Base-by-base conservation (phyloP, 2,797 vertebrate species). In the Erpetoichthys calabaricus region DNA sequence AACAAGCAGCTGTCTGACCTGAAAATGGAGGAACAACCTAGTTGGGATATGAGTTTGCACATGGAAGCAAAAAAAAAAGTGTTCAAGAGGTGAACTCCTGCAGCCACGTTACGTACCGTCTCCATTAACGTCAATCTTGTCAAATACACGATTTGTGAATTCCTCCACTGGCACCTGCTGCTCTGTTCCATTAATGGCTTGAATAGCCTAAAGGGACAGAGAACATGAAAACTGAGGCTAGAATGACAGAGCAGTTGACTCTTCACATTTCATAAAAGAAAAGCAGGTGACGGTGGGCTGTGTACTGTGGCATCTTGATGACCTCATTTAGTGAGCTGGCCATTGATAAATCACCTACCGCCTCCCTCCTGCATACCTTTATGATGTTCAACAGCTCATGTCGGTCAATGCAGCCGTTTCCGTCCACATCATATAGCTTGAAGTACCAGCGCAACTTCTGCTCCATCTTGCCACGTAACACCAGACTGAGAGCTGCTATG, bases 361-460 rank as follows among this genome's bases (percentile, higher is more conserved):
- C 1, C 25, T 25, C 25, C 25, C 25, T 2, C 25, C 25, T 25
- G 75, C 51, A 4, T 53, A 86, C 91, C 86, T 90, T 91, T 25
- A 95, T 93, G 70, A 95, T 95, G 68, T 89, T 90, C 61, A 95
- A 88, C 45, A 95, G 77, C 62, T 95, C 91, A 0, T 90, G 81
- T 8, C 86, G 80, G 73, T 94, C 91, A 2, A 95, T 93, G 78
- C 91, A 94, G 71, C 91, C 91, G 0, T 95, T 95, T 53, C 91
- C 89, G 3, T 93, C 90, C 56, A 91, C 90, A 42, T 95, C 91
- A 44, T 95, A 95, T 7, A 95, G 89, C 62, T 90, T 91, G 77
- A 95, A 95, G 64, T 95, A 95, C 91, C 91, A 95, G 51, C 91
- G 83, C 58, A 95, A 63, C 55, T 94, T 95, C 75, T 95, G 91